Evolutionary conservation across 2,888 invertebrate genomes (phyloP), one percentile per base, ranked within the genome.

Genomic region (Pachycephus smyrnensis): DNA sequence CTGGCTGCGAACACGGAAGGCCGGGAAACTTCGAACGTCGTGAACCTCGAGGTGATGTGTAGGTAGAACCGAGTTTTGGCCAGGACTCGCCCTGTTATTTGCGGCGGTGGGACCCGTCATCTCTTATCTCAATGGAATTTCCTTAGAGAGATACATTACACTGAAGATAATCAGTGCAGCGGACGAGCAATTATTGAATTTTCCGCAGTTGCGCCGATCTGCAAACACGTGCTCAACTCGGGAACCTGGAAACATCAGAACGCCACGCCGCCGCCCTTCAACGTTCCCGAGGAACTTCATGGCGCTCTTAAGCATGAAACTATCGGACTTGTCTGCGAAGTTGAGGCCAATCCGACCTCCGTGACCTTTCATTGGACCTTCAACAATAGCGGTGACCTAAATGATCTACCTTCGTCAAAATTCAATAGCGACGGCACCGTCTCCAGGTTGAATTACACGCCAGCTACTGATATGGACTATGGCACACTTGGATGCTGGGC

Each of bases 361-460:
- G 96, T 96, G 85, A 94, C 95, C 88, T 98, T 97, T 92, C 96
- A 96, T 88, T 98, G 98, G 98, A 97, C 97, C 83, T 97, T 98
- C 93, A 98, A 98, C 93, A 96, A 96, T 91, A 96, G 96, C 82
- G 97, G 97, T 33, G 96, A 96, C 89, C 95, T 96, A 92, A 95
- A 94, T 77, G 96, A 97, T 91, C 93, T 97, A 87, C 95, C 96
- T 78, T 90, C 93, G 81, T 94, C 95, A 76, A 94, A 94, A 85
- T 93, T 92, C 84, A 92, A 92, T 74, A 93, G 91, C 85, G 92
- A 95, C 81, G 95, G 95, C 2, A 94, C 94, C 81, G 93, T 94
- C 12, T 96, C 96, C 80, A 94, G 94, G 69, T 93, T 97, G 80
- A 96, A 96, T 92, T 97, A 97, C 92, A 97, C 97, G 3, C 97